Evolutionary conservation across 2,888 invertebrate genomes (phyloP).

Genomic region (Frankliniella intonsa): DNA sequence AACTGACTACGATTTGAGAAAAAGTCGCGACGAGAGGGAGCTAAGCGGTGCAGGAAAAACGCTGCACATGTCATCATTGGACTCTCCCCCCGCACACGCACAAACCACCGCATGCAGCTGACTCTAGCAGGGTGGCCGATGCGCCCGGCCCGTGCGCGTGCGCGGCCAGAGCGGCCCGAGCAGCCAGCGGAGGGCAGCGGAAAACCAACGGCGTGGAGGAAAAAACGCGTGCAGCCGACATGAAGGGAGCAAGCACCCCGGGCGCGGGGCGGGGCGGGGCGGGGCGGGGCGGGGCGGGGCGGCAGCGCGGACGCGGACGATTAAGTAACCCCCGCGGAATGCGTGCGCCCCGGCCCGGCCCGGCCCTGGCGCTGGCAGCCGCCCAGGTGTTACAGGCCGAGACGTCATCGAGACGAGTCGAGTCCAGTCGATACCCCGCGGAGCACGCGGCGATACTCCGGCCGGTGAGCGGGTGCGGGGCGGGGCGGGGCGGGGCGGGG

Average conservation of each 20-base stretch:
- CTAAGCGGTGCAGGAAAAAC: too few species aligned
- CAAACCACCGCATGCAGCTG: too few species aligned
- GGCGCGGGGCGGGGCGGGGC: neutral
- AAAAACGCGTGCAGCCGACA: too few species aligned
- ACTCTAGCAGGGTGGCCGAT: too few species aligned
- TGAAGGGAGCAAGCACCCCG: neutral
- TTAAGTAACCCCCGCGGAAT: constrained; percentile 1
- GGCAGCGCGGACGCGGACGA: neutral
- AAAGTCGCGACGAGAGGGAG: too few species aligned
- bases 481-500: neutral
- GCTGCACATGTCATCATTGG: too few species aligned
- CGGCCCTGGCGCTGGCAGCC: neutral
- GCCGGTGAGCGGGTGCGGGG: neutral
- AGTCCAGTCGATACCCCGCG: constrained; percentile 6
- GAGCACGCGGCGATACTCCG: neutral
- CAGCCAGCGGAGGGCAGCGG: too few species aligned
- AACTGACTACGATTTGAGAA: too few species aligned
- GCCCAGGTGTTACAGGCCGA: neutral
- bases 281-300: neutral
- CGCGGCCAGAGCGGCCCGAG: too few species aligned
- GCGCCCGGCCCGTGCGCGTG: too few species aligned
- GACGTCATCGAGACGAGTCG: neutral
- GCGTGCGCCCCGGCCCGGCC: neutral
- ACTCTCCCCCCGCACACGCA: too few species aligned
- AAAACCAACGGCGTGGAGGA: too few species aligned